Base-by-base conservation (phyloP, 2,888 invertebrate genomes). In the Sycophila texana region DNA sequence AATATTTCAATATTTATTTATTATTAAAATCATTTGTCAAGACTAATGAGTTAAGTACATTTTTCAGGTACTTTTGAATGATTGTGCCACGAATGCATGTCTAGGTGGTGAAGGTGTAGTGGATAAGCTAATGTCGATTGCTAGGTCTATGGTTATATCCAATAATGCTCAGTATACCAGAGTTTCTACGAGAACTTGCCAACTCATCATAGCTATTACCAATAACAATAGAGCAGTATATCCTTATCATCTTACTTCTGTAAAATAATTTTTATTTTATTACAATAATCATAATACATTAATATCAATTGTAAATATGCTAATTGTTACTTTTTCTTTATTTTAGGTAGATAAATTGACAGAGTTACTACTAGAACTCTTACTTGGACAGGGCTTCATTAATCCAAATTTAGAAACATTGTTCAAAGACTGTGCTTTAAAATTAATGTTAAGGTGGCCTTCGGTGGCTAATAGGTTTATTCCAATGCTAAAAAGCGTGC, bases 401-500 rank as follows among this genome's bases (percentile, higher is more conserved):
- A 88, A 90, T 84, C 83, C 87, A 14, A 89, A 89, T 77, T 83
- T 90, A 49, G 89, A 90, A 76, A 84, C 86, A 18, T 83, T 90
- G 20, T 89, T 89, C 67, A 89, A 89, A 84, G 88, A 89, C 30
- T 90, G 90, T 68, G 87, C 86, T 20, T 83, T 89, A 12, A 90
- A 89, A 83, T 82, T 90, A 26, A 90, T 90, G 90, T 86, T 90
- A 75, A 86, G 90, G 4, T 90, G 90, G 90, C 90, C 90, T 18
- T 88, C 88, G 0, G 85, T 87, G n/a, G 88, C 89, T 49, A 88
- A 90, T 74, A 89, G 88, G 77, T 89, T 88, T 79, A 84, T 89
- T 81, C 86, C 89, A 16, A 87, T 86, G 80, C 74, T 90, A 60
- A 86, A 89, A 79, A 86, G 82, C 49, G 85, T 88, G 30, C 83